Evolutionary conservation across 2,797 vertebrate genomes (phyloP), one percentile per base, ranked within the genome.

Genomic region (Craterocephalus amniculus): DNA sequence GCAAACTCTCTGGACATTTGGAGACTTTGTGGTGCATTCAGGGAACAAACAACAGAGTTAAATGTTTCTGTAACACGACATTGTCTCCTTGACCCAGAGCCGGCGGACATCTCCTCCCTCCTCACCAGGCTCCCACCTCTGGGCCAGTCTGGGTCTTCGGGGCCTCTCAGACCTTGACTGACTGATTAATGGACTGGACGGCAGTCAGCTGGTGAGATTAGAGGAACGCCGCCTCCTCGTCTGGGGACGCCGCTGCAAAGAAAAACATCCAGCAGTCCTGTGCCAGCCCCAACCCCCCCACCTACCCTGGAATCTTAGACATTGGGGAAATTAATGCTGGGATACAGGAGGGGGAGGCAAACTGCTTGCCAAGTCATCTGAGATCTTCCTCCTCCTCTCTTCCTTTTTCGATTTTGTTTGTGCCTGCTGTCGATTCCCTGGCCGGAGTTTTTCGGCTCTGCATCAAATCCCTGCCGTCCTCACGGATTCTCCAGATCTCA

Each of bases 401-500:
- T 79, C 82, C 76, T 74, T 73, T 88, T 92, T 84, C 85, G 86
- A 90, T 88, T 93, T 92, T 93, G 90, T 92, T 92, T 92, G 92
- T 88, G 88, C 90, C 91, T 89, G 83, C 87, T 58, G 80, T 64
- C 69, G 91, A 92, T 91, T 94, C 91, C 92, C 90, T 78, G 90
- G 89, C 90, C 68, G 71, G 71, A 84, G 81, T 88, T 92, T 92
- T 91, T 88, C 82, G 87, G 87, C 90, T 92, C 89, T 59, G 84
- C 81, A 80, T 92, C 91, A 93, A 94, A 92, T 91, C 92, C 92
- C 92, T 67, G 70, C 89, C 85, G 88, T 93, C 91, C 91, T 93
- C 88, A 87, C 81, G 89, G 91, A 92, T 94, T 92, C 93, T 94
- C 92, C 87, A 90, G 89, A 92, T 92, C 92, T 94, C 93, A 90